These are phyloP conservation scores for Echinops telfairi DNA, from an alignment of 2,113 vertebrate genomes.

Conservation along the genomic window DNA sequence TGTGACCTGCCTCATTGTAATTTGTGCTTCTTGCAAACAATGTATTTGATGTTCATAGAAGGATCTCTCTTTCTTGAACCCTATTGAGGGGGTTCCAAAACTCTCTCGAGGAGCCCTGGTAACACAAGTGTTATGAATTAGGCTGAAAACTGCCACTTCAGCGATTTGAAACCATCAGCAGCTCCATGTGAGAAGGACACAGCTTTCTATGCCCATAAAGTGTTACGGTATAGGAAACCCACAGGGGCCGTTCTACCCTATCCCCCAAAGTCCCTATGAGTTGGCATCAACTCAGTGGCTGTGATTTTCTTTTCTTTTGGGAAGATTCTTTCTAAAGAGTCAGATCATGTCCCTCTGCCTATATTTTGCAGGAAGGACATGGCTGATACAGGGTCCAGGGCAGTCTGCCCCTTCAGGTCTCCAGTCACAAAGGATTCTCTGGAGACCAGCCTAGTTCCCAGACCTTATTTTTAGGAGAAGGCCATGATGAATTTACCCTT, in stretches of 20 bases:
- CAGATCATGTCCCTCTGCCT: background rate
- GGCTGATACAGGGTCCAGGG: background rate
- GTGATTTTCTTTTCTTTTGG: too few species aligned
- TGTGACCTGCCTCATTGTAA: background rate
- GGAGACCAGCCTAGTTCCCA: background rate
- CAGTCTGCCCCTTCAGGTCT: background rate
- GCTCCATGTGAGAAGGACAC: too few species aligned
- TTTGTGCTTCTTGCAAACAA: background rate
- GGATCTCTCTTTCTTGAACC: constrained; percentile 2
- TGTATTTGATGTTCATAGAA: background rate
- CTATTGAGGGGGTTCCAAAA: background rate
- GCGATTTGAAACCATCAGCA: too few species aligned
- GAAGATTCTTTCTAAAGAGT: background rate
- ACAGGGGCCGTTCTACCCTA: too few species aligned
- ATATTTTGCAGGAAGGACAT: background rate
- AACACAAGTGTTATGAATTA: too few species aligned
- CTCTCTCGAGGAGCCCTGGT: too few species aligned
- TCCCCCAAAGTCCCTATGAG: too few species aligned
- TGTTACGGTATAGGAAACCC: too few species aligned
- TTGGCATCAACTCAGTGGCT: too few species aligned
- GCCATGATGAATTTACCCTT: background rate
- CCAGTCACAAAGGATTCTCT: background rate
- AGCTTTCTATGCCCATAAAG: too few species aligned
- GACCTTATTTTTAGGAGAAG: background rate
- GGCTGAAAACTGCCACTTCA: too few species aligned